Base-by-base conservation (phyloP, 2,113 vertebrate genomes). In the Pseudolaguvia tuberculata region DNA sequence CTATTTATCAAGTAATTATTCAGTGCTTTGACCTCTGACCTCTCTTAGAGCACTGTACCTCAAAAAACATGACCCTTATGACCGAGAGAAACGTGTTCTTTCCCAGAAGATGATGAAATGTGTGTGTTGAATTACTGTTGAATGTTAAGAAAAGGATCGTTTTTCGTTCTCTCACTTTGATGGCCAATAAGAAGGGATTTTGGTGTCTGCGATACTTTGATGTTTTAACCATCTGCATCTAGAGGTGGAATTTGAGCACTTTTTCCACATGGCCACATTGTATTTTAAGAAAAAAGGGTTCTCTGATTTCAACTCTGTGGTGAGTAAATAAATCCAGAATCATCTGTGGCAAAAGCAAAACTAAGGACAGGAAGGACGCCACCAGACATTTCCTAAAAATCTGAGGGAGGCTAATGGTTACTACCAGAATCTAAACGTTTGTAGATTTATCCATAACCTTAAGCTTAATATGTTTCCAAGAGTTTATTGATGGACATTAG, bases 1-100 rank as follows among this genome's bases (percentile, higher is more conserved):
- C 69, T 80, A 82, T 88, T 88, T 84, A 88, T 85, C 84, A 88
- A 75, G 85, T 74, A 81, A 86, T 89, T 88, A 87, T 86, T 85
- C 75, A 12, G 39, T 74, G 82, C 71, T 50, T 29, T 83, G 82
- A 89, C 86, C 88, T 87, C 83, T 87, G 82, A 83, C 83, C 86
- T 73, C 69, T 59, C 78, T 82, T 84, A 72, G 66, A 69, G 76
- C 70, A 66, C 81, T 80, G 75, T 78, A 70, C 63, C 76, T 83
- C 62, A 61, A 23, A 73, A 31, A 25, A 10, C 25, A 31, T n/a
- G 35, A 56, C 27, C n/a, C 56, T 61, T 15, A 5, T 53, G 66
- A 35, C 21, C 42, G 14, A 20, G 14, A n/a, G 10, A n/a, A 73
- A 52, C 55, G 42, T 35, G 55, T 7, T 66, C 18, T 25, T 7